These are phyloP conservation scores for Potorous gilbertii DNA, from an alignment of 2,797 vertebrate species.

Conservation along the genomic window DNA sequence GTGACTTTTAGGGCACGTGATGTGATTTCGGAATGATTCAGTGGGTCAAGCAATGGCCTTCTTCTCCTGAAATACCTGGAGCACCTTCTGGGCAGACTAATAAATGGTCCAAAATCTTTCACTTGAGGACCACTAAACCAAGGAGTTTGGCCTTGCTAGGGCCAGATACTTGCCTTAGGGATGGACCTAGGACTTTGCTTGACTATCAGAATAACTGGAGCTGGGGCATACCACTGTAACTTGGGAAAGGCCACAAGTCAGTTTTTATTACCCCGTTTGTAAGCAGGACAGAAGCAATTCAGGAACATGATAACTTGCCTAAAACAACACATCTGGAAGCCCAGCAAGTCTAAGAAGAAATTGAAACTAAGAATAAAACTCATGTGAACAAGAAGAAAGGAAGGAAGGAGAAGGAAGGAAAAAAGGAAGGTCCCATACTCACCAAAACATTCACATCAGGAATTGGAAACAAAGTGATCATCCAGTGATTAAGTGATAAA, in stretches of 20 bases:
- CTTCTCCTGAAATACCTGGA: background rate
- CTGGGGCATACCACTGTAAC: background rate
- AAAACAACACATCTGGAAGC: background rate
- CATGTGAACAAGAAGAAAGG: background rate
- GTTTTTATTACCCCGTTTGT: background rate
- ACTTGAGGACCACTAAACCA: background rate
- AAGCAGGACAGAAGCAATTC: background rate
- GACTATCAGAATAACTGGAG: background rate
- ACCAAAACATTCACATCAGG: background rate
- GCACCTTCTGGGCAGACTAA: background rate
- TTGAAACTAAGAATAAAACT: background rate
- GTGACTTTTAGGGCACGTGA: background rate
- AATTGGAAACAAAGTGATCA: background rate
- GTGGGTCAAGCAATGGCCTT: background rate
- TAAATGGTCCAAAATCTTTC: background rate
- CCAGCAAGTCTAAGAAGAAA: background rate
- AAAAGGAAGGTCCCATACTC: background rate
- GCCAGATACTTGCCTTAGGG: background rate
- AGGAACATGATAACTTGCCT: background rate
- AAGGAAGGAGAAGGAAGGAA: background rate
- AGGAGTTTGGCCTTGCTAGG: fast-evolving
- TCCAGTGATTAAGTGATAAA: background rate
- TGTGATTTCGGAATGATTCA: background rate
- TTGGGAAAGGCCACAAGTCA: background rate
- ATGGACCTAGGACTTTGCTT: background rate